A percentile compares a stretch with the other conserved stretches of the same genome.
These are phyloP conservation scores for Aphidoletes aphidimyza DNA, from an alignment of 2,888 invertebrate genomes.

Conservation along the genomic window DNA sequence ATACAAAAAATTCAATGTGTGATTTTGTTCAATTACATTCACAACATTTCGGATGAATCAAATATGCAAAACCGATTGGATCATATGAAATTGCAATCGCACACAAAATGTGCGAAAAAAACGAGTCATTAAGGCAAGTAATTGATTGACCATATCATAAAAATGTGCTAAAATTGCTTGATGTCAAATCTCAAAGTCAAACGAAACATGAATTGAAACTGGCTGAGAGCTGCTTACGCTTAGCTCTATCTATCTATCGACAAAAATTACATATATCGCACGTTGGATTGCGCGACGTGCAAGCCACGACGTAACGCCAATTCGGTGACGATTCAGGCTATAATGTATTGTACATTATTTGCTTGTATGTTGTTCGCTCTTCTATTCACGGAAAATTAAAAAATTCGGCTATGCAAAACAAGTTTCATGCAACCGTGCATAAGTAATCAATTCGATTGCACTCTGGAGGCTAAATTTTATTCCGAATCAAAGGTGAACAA, in stretches of 20 bases:
- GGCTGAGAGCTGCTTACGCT: no score
- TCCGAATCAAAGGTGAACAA: slow-evolving; percentile 39
- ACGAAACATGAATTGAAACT: slow-evolving; percentile 40
- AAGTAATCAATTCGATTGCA: slow-evolving; percentile 42
- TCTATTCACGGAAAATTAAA: background rate
- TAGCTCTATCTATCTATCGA: slow-evolving; percentile 17
- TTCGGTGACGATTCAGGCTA: no score
- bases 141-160: background rate
- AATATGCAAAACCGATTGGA: no score
- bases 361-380: background rate
- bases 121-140: background rate
- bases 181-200: slow-evolving; percentile 42
- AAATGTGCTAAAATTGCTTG: slow-evolving; percentile 24
- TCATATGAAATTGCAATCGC: background rate
- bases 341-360: background rate
- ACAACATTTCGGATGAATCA: no score
- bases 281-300: background rate
- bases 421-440: slow-evolving; percentile 41
- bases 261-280: background rate
- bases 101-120: background rate
- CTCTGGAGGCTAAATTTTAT: slow-evolving; percentile 41
- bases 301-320: background rate
- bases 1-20: background rate
- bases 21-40: no score
- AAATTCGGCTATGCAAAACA: background rate